Base-by-base conservation (phyloP, 1,140 invertebrate genomes). In the Penaeus indicus region DNA sequence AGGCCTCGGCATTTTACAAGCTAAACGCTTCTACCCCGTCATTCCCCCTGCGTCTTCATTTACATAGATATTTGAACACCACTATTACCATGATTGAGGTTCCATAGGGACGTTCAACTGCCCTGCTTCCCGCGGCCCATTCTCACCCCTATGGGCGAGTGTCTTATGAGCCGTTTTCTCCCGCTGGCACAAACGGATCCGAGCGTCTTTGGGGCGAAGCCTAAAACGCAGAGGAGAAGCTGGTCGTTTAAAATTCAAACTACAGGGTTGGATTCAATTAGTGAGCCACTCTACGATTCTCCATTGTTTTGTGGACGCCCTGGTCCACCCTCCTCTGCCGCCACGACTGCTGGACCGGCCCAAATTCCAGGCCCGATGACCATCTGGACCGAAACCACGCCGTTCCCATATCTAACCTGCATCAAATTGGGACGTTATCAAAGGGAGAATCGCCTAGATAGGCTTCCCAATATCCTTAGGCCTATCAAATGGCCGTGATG, bases 241-340 rank as follows among this genome's bases (percentile, higher is more conserved):
- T 63, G 87, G 69, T 84, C 87, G 87, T 88, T 88, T 88, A 88
- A 88, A 84, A 88, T 88, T 88, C 87, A 88, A 84, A 88, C 67
- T 88, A 88, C 87, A 84, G 81, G 87, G 87, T 88, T 84, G 87
- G 87, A 88, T 88, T 88, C 87, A 88, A 88, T 88, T 88, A 88
- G 87, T 47, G 87, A 88, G 72, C 64, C 61, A 72, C 61, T 32
- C 75, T 84, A 62, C 87, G 54, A 83, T 84, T 64, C 87, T 54
- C 81, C 82, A 84, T 88, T 88, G 87, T 88, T 62, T 77, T 63
- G 82, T 61, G 69, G 61, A 84, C 81, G 87, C 87, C 87, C 69
- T 42, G 19, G 54, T 21, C 72, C 42, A 38, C 72, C 72, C 72
- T 75, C 27, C 72, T 54, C 54, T 8, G 54, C 54, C 54, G 54